Base-by-base conservation (phyloP, 2,888 invertebrate genomes). In the Congeria kusceri region DNA sequence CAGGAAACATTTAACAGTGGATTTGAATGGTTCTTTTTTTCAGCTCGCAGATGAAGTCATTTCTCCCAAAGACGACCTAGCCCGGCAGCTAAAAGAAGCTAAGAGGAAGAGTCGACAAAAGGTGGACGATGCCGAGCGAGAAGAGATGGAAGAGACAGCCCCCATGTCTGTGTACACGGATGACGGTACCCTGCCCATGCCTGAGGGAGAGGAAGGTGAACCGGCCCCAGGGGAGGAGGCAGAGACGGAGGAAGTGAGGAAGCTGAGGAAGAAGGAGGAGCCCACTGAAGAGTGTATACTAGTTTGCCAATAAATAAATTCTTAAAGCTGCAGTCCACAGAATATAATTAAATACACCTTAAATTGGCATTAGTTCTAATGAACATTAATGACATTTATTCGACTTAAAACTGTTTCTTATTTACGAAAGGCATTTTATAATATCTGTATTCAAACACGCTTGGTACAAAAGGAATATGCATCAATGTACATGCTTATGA, bases 51-150 rank as follows among this genome's bases (percentile, higher is more conserved):
- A 89, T 63, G 81, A 77, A 49, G 81, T 91, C 7, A 85, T 74
- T 39, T 88, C 90, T 0, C 90, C 89, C n/a, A 88, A 90, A 84
- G 90, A 90, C 78, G 90, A 91, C 84, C 70, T 90, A 32, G 86
- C 86, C 7, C 78, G 85, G 32, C 88, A 91, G 74, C 75, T 91
- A 61, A 86, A 87, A 47, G 88, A 87, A 18, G 87, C 87, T 5
- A 90, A 90, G 68, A 84, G 85, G 76, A 86, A 86, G 72, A 91
- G 91, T 75, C 84, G 79, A 44, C 85, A 87, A 70, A 87, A 87
- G 53, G 71, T 91, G 9, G 89, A 89, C 47, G 91, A 91, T 56
- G 86, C 88, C 11, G 80, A 84, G 13, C 79, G 86, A 28, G 83
- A 77, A 53, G 88, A 88, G 46, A 80, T 85, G 61, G 87, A 86